Conservation (phyloP, 1,140 invertebrate species). For the Ips nitidus region DNA sequence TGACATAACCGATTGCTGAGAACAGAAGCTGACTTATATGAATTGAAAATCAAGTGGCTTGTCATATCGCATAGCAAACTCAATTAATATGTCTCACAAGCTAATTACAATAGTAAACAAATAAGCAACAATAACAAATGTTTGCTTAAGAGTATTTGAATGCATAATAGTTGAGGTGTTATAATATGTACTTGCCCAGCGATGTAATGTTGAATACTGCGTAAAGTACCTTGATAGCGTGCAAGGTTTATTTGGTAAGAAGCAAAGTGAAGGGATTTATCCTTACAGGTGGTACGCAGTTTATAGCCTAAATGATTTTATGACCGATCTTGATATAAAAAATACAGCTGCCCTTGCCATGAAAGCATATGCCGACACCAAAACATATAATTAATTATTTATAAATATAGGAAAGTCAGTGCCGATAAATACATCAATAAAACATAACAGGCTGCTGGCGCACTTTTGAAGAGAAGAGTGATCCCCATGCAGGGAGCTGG, state of each 20-base stretch:
- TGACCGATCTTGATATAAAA: background rate
- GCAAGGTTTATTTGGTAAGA: conserved; percentile 33
- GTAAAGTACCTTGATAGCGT: conserved; percentile 35
- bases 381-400: no score
- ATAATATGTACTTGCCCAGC: conserved; percentile 13
- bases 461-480: no score
- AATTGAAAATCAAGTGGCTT: no score
- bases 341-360: background rate
- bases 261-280: conserved; percentile 38
- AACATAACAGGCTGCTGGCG: no score
- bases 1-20: no score
- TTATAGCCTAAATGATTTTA: background rate
- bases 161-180: conserved; percentile 4
- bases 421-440: no score
- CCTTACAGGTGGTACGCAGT: conserved; percentile 17
- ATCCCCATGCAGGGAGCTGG: no score
- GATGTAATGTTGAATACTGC: conserved; percentile 24
- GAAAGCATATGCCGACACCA: no score
- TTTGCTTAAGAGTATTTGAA: conserved; percentile 21
- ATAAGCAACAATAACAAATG: conserved; percentile 17
- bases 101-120: conserved; percentile 24
- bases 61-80: no score
- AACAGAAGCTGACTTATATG: no score
- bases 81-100: conserved; percentile 6
- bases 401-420: no score